Evolutionary conservation across 2,113 vertebrate species (phyloP).

Genomic region (Hydropotes inermis): DNA sequence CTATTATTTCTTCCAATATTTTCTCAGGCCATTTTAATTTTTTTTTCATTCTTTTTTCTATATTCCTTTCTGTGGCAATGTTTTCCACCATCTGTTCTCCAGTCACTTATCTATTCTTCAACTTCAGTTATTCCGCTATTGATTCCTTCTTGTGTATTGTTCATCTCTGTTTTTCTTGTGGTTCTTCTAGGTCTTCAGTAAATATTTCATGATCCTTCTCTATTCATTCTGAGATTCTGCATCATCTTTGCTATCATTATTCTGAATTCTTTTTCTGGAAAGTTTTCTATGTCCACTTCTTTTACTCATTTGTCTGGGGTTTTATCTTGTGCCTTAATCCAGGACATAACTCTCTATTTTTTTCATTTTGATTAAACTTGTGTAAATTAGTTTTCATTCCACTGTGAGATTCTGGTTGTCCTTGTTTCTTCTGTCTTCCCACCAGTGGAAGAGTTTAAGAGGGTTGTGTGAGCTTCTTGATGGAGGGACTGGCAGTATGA

Average conservation of each 20-base stretch:
- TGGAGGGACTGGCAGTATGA: background rate
- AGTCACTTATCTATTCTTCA: no score
- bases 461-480: background rate
- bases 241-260: background rate
- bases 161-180: no score
- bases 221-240: background rate
- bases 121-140: no score
- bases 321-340: no score
- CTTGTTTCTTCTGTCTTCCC: background rate
- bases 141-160: no score
- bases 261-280: background rate
- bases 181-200: no score
- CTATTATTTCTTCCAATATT: background rate
- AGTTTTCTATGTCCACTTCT: no score
- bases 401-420: background rate
- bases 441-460: background rate
- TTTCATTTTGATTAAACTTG: no score
- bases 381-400: background rate
- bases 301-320: no score
- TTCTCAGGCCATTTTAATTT: background rate
- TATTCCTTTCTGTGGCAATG: background rate
- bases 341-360: no score
- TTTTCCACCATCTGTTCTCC: background rate
- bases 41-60: background rate
- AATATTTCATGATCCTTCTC: background rate